phyloP scores from a whole-genome alignment of 2,797 vertebrate genomes.

The Catostomus latipinnis region DNA sequence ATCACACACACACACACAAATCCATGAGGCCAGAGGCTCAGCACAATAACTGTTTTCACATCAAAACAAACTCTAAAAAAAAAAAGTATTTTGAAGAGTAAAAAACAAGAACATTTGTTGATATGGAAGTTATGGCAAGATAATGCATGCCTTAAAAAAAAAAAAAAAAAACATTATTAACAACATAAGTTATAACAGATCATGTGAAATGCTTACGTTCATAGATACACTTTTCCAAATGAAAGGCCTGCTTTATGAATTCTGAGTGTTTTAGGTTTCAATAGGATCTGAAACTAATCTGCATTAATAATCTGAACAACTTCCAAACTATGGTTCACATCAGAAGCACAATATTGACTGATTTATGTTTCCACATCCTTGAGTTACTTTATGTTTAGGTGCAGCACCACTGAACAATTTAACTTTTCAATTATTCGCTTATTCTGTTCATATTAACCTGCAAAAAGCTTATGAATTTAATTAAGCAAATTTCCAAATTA shows the following conservation, averaged over 20 bases:
- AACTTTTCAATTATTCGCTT: slow-evolving; percentile 50
- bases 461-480: slow-evolving; percentile 44
- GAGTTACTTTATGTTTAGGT: slow-evolving; percentile 38
- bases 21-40: slow-evolving; percentile 13
- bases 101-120: neutral
- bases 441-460: slow-evolving; percentile 48
- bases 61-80: slow-evolving; percentile 27
- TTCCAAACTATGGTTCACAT: slow-evolving; percentile 29
- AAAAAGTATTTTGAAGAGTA: slow-evolving; percentile 30
- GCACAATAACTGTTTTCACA: slow-evolving; percentile 35
- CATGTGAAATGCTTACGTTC: no score
- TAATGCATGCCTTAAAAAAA: no score
- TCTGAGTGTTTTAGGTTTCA: neutral
- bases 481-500: slow-evolving; percentile 50
- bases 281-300: slow-evolving; percentile 10
- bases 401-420: slow-evolving; percentile 46
- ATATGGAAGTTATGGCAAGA: no score
- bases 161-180: no score
- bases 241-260: neutral
- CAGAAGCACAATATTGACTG: neutral
- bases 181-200: no score
- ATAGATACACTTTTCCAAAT: no score
- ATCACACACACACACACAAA: slow-evolving; percentile 27
- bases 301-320: slow-evolving; percentile 32
- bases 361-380: slow-evolving; percentile 28